Base-by-base conservation (phyloP, 1,140 invertebrate species). In the Anastatus disparis region DNA sequence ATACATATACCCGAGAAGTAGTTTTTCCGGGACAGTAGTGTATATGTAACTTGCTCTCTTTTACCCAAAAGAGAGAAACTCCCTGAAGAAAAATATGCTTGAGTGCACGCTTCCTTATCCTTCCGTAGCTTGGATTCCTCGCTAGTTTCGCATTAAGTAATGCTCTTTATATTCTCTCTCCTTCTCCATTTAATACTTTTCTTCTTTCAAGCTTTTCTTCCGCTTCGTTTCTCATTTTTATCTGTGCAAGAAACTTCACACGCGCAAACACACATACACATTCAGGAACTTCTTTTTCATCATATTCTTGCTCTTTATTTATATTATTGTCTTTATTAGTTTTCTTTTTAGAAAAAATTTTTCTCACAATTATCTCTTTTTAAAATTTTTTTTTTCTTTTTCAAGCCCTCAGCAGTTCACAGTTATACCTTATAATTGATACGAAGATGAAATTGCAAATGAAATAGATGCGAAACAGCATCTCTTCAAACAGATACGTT, bases 81-180 rank as follows among this genome's bases (percentile, higher is more conserved):
- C 10, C 31, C 4, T 6, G 31, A 40, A 62, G 56, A 70, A 63
- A 52, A 58, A 71, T 63, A 64, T 71, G 69, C 27, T 62, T 1
- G 6, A 12, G 24, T 22, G 27, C 26, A 4, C 59, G 42, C 59
- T 58, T 65, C 29, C 53, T 58, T 48, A 58, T 52, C 56, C 58
- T 53, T n/a, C n/a, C n/a, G n/a, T 17, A 3, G 35, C 27, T 15
- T n/a, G 27, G 15, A 50, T 58, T 59, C 31, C 40, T 40, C 29
- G 35, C 48, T n/a, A 22, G 65, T 31, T 52, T 38, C 46, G 27
- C 48, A 62, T 50, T 42, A 52, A 58, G 56, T 44, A 50, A 56
- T 56, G 63, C 44, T 59, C 62, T 42, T 48, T 50, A 42, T 71
- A 69, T n/a, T n/a, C n/a, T n/a, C n/a, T n/a, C n/a, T n/a, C n/a